phyloP scores from a whole-genome alignment of 2,113 vertebrate genomes.

The Lepidothrix coronata region DNA sequence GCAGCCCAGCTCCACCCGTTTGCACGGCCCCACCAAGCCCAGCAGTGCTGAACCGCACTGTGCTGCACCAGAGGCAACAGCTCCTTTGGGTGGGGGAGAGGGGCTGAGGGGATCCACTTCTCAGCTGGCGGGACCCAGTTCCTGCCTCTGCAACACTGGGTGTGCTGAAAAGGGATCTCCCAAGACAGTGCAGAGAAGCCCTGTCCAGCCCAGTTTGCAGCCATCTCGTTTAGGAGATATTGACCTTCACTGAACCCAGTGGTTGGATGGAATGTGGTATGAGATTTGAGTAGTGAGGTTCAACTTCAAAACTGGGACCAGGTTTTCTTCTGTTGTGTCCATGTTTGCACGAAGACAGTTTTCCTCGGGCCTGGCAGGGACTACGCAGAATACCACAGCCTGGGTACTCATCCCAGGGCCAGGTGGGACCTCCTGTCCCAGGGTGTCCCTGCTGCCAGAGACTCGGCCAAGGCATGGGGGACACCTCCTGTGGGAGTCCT shows the following conservation, averaged over 20 bases:
- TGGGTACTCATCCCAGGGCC: fast-evolving
- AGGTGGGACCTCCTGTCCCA: fast-evolving
- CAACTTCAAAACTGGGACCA: background rate
- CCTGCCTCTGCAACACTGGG: background rate
- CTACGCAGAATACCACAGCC: background rate
- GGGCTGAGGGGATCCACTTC: background rate
- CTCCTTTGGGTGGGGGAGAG: fast-evolving
- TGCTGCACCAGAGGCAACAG: background rate
- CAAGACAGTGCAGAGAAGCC: background rate
- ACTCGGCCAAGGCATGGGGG: fast-evolving
- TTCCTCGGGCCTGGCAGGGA: background rate
- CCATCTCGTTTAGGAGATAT: background rate
- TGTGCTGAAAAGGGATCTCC: too few relatives aligned
- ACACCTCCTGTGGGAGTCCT: background rate
- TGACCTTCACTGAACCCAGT: background rate
- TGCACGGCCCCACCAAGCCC: background rate
- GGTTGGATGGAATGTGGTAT: background rate
- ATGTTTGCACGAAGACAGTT: background rate
- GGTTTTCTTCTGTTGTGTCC: background rate
- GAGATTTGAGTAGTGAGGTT: background rate
- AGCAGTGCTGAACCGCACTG: fast-evolving
- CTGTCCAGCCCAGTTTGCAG: background rate
- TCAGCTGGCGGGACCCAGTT: background rate
- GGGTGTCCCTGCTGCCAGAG: background rate
- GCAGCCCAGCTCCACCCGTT: conserved; percentile 61